phyloP scores from a whole-genome alignment of 2,797 vertebrate species.

The Dryobates pubescens region DNA sequence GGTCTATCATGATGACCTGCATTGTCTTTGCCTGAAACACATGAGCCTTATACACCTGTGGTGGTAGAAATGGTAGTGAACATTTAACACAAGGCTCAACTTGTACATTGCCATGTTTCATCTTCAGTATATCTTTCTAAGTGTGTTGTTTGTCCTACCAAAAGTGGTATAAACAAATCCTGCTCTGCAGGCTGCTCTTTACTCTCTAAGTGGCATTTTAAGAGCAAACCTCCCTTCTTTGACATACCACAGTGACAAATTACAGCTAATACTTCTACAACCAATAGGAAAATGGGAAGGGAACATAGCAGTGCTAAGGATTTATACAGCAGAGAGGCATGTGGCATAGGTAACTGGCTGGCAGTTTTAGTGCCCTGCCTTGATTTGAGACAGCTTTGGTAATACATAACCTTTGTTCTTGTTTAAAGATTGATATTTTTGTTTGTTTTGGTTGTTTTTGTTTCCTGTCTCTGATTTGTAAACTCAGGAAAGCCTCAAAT shows the following conservation, averaged over 20 bases:
- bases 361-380: conserved; percentile 62
- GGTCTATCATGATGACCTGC: neutral
- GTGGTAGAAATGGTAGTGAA: conserved; percentile 46
- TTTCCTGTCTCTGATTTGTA: neutral
- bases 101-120: conserved; percentile 50
- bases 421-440: neutral
- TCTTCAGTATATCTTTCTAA: conserved; percentile 63
- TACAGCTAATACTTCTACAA: conserved; percentile 42
- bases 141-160: conserved; percentile 61
- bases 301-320: neutral
- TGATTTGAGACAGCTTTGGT: conserved; percentile 38
- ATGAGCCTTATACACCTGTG: neutral
- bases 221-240: conserved; percentile 51
- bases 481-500: neutral
- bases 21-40: conserved; percentile 26
- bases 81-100: conserved; percentile 61
- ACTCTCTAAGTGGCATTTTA: conserved; percentile 67
- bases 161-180: conserved; percentile 66
- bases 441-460: neutral
- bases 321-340: conserved; percentile 34
- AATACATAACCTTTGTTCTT: conserved; percentile 33
- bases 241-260: conserved; percentile 58
- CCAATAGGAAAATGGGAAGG: neutral
- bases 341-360: conserved; percentile 47
- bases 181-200: conserved; percentile 62